Percentiles rank a stretch among this genome's conserved stretches.
phyloP scores from a whole-genome alignment of 2,797 vertebrate species.

The Acridotheres tristis region DNA sequence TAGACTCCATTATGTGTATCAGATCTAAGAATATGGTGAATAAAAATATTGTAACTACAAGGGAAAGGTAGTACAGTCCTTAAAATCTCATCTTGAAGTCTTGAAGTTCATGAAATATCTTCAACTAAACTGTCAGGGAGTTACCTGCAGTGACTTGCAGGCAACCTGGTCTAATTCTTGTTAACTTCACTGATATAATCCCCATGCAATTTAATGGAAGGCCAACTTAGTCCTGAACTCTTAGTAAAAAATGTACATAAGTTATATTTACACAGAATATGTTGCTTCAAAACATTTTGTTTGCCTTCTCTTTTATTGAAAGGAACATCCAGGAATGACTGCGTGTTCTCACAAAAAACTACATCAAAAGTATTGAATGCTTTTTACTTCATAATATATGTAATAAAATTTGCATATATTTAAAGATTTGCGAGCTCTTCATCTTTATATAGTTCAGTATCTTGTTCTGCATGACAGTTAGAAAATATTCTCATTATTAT shows the following conservation, averaged over 20 bases:
- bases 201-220: neutral
- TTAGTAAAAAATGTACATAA: neutral
- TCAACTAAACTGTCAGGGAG: neutral
- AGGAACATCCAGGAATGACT: neutral
- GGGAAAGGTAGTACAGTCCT: accelerated
- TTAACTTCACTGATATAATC: neutral
- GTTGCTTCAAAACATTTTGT: neutral
- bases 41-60: neutral
- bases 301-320: neutral
- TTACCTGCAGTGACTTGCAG: neutral
- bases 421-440: neutral
- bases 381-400: neutral
- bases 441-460: neutral
- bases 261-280: neutral
- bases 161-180: neutral
- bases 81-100: neutral
- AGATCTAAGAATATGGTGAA: neutral
- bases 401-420: neutral
- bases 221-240: neutral
- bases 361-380: neutral
- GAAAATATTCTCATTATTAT: neutral
- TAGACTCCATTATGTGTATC: neutral
- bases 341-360: neutral
- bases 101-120: neutral
- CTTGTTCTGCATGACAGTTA: neutral